Conservation (phyloP, 2,888 invertebrate species). For the Encarsia formosa region DNA sequence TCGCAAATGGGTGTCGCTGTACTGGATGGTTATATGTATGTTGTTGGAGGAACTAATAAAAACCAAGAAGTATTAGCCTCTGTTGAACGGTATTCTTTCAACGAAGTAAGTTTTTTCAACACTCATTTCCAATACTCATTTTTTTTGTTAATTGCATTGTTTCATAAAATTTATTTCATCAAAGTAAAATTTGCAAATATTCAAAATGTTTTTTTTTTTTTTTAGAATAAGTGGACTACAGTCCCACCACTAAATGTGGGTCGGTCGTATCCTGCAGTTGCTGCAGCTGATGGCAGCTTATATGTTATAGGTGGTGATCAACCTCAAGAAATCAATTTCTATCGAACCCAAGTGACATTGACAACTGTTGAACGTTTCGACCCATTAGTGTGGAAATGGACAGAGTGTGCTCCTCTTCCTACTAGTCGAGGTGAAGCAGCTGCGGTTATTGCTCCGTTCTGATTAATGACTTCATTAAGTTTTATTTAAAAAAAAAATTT, state of each 20-base stretch:
- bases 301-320: conserved; percentile 85
- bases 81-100: conserved; percentile 78
- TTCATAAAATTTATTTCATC: neutral
- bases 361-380: conserved; percentile 81
- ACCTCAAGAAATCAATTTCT: conserved; percentile 75
- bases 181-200: too few relatives aligned
- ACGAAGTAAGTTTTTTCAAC: conserved; percentile 57
- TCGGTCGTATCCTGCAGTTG: conserved; percentile 79
- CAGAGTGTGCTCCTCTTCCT: conserved; percentile 72
- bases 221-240: conserved; percentile 72
- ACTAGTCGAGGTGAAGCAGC: conserved; percentile 84
- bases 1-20: conserved; percentile 89
- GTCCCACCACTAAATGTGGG: conserved; percentile 70
- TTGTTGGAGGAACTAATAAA: conserved; percentile 84
- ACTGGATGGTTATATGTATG: conserved; percentile 77
- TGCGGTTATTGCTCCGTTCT: conserved; percentile 67
- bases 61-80: conserved; percentile 74
- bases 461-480: conserved; percentile 43
- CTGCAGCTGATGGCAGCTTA: conserved; percentile 75
- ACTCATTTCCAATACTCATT: neutral
- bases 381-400: conserved; percentile 74
- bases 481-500: conserved; percentile 29
- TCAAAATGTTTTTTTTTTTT: too few relatives aligned
- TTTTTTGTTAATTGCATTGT: neutral
- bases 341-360: conserved; percentile 79